phyloP scores from a whole-genome alignment of 2,888 invertebrate species.

The Anarsia innoxiella region DNA sequence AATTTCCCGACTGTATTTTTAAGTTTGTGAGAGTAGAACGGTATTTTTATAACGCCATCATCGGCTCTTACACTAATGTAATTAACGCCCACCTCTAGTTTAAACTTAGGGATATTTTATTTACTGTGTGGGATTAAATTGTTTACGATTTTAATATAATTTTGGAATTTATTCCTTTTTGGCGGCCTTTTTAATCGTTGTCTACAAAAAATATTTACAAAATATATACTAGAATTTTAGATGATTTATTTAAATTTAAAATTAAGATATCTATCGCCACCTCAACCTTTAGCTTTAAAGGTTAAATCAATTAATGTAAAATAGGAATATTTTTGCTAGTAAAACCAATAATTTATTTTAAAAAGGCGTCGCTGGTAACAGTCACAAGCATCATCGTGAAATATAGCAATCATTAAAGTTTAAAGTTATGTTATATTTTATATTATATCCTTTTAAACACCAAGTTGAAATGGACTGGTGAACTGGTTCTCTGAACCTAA shows the following conservation, averaged over 20 bases:
- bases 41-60: conserved; percentile 36
- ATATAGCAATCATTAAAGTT: conserved; percentile 25
- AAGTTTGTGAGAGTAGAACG: conserved; percentile 22
- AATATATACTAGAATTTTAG: no score
- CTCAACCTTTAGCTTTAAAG: no score
- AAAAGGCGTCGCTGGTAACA: conserved; percentile 18
- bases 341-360: conserved; percentile 19
- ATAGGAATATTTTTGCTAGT: conserved; percentile 17
- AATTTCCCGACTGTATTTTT: no score
- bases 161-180: conserved; percentile 1
- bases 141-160: neutral
- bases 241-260: no score
- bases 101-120: conserved; percentile 11
- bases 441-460: conserved; percentile 29
- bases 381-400: conserved; percentile 17
- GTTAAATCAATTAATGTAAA: conserved; percentile 18
- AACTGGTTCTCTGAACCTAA: conserved; percentile 51
- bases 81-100: conserved; percentile 48
- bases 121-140: conserved; percentile 9
- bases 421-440: conserved; percentile 14
- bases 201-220: no score
- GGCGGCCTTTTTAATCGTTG: no score
- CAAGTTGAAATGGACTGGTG: conserved; percentile 32
- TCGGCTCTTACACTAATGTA: conserved; percentile 33
- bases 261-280: no score